Percentiles rank a stretch among this genome's conserved stretches.
These are phyloP conservation scores for Lacerta bilineata DNA, from an alignment of 2,797 vertebrate species.

Conservation along the genomic window DNA sequence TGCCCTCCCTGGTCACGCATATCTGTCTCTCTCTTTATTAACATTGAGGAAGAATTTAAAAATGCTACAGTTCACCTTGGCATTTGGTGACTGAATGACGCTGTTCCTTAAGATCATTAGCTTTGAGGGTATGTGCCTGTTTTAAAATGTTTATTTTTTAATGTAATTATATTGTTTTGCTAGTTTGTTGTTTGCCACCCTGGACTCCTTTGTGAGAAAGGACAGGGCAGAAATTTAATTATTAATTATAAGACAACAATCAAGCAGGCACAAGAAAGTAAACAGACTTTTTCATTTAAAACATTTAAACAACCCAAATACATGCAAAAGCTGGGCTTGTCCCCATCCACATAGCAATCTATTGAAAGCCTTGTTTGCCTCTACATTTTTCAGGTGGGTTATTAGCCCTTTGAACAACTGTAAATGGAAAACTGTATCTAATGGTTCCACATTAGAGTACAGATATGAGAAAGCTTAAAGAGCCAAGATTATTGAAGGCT, in stretches of 20 bases:
- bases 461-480: neutral
- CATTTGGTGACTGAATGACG: too few relatives aligned
- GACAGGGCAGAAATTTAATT: too few relatives aligned
- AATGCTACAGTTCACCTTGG: too few relatives aligned
- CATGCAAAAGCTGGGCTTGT: neutral
- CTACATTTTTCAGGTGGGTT: neutral
- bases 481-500: neutral
- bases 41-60: too few relatives aligned
- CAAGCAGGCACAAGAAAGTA: neutral
- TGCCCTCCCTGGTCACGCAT: too few relatives aligned
- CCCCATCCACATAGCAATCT: neutral
- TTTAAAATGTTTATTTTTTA: too few relatives aligned
- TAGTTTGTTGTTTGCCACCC: too few relatives aligned
- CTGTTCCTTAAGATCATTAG: too few relatives aligned
- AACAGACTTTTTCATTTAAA: neutral
- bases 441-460: neutral
- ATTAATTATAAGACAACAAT: neutral
- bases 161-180: too few relatives aligned
- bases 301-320: neutral
- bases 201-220: too few relatives aligned
- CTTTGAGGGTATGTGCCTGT: too few relatives aligned
- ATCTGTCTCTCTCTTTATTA: too few relatives aligned
- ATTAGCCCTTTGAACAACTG: neutral
- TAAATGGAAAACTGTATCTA: neutral
- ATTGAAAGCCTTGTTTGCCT: neutral